Percentiles rank a stretch among this genome's conserved stretches.
Conservation (phyloP, 2,888 invertebrate genomes). For the Dendrolimus pini region DNA sequence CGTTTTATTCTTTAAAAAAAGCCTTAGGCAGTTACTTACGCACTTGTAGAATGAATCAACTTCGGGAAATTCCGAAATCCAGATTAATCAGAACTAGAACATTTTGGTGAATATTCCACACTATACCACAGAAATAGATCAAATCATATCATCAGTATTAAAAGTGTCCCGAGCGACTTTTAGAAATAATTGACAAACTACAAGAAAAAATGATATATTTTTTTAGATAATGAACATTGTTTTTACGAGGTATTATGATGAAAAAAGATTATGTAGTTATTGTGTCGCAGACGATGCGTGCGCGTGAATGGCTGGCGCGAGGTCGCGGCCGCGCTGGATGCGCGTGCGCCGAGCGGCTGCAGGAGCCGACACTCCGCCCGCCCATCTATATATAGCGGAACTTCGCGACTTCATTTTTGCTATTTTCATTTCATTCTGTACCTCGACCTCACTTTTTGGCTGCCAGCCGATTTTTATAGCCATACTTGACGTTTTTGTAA, state of each 20-base stretch:
- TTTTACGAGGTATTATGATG: background rate
- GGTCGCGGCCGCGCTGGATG: conserved; percentile 27
- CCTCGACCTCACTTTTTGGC: conserved; percentile 40
- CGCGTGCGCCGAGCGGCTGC: conserved; percentile 27
- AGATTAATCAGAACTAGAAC: conserved; percentile 27
- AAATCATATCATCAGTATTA: conserved; percentile 13
- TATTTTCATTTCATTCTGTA: conserved; percentile 72
- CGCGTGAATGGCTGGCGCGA: conserved; percentile 43
- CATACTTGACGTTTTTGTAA: background rate
- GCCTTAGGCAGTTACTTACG: conserved; percentile 34
- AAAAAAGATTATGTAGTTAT: background rate
- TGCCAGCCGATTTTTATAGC: conserved; percentile 8
- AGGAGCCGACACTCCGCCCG: conserved; percentile 43
- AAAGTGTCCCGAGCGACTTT: too few relatives aligned
- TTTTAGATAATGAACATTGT: background rate
- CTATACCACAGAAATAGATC: conserved; percentile 5
- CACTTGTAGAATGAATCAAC: conserved; percentile 35
- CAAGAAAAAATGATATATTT: background rate
- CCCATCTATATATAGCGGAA: conserved; percentile 67
- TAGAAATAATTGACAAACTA: too few relatives aligned
- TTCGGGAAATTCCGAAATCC: conserved; percentile 29
- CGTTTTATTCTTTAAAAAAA: too few relatives aligned
- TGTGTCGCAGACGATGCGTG: conserved; percentile 8
- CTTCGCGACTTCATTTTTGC: conserved; percentile 71
- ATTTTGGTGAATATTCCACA: conserved; percentile 20